These are phyloP conservation scores for Sisyra nigra DNA, from an alignment of 2,888 invertebrate genomes.

Conservation along the genomic window DNA sequence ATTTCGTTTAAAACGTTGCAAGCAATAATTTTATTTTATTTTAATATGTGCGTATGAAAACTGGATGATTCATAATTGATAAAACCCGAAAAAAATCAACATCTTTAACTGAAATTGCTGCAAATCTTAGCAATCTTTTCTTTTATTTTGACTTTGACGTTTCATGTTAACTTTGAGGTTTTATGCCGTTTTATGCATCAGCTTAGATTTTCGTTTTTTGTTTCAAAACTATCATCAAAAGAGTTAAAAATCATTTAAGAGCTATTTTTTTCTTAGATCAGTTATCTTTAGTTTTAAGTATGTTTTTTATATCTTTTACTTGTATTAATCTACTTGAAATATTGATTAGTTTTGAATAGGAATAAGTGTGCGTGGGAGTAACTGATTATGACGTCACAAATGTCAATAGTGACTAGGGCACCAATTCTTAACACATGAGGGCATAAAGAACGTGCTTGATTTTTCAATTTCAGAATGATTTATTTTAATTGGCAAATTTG, in stretches of 20 bases:
- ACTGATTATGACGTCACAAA: constrained; percentile 19
- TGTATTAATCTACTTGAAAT: constrained; percentile 7
- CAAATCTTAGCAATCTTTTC: no score
- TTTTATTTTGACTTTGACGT: no score
- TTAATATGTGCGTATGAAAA: no score
- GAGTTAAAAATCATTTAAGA: no score
- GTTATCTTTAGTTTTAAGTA: no score
- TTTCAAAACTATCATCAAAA: no score
- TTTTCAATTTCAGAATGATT: no score
- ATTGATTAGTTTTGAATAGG: constrained; percentile 13
- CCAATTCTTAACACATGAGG: constrained; percentile 3
- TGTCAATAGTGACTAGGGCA: constrained; percentile 17
- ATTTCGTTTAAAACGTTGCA: constrained; percentile 6
- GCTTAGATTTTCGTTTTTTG: neutral
- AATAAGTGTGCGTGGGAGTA: constrained; percentile 12
- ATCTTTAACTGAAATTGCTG: neutral
- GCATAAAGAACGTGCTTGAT: no score
- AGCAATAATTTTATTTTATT: constrained; percentile 3
- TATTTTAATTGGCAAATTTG: neutral
- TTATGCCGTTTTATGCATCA: neutral
- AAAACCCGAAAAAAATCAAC: neutral
- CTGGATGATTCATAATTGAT: no score
- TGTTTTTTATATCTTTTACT: neutral
- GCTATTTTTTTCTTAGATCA: no score
- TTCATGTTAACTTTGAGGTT: neutral